phyloP scores from a whole-genome alignment of 53 echinoderm and acorn worm species.

The Astropecten irregularis region DNA sequence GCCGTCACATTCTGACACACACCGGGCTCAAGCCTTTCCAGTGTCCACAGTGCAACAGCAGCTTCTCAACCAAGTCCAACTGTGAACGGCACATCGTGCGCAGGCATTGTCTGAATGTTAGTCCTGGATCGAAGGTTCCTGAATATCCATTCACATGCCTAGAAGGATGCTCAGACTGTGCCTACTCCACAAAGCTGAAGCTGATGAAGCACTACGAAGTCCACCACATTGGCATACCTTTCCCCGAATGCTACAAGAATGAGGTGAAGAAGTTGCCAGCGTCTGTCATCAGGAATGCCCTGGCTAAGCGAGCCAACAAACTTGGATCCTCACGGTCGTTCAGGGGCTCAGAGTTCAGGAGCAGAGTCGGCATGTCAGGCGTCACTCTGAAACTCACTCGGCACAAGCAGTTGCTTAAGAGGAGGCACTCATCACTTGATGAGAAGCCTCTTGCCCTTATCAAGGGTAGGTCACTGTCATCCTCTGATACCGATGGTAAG shows the following conservation, averaged over 20 bases:
- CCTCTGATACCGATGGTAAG: neutral
- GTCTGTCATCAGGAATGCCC: conserved; percentile 35
- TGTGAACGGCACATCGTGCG: conserved; percentile 97
- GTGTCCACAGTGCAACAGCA: conserved; percentile 92
- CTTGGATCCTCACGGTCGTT: neutral
- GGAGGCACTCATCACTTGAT: conserved; percentile 14
- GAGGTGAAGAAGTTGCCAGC: conserved; percentile 49
- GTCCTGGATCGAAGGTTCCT: conserved; percentile 57
- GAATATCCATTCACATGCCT: conserved; percentile 84
- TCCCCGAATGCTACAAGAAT: conserved; percentile 74
- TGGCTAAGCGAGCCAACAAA: conserved; percentile 42
- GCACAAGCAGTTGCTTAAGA: conserved; percentile 32
- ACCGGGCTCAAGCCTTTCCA: conserved; percentile 96
- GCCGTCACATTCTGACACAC: conserved; percentile 94
- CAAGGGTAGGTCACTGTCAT: neutral
- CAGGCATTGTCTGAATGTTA: conserved; percentile 78
- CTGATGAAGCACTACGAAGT: conserved; percentile 85
- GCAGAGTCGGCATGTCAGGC: conserved; percentile 32
- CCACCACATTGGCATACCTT: conserved; percentile 67
- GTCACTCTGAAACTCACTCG: conserved; percentile 30
- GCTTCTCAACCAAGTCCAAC: conserved; percentile 98
- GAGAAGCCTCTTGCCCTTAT: conserved; percentile 44
- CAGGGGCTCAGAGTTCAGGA: conserved; percentile 21
- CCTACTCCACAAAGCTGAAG: conserved; percentile 78
- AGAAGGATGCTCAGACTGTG: conserved; percentile 69